These are phyloP conservation scores for Chloroclysta siterata DNA, from an alignment of 2,888 invertebrate species.

Conservation along the genomic window DNA sequence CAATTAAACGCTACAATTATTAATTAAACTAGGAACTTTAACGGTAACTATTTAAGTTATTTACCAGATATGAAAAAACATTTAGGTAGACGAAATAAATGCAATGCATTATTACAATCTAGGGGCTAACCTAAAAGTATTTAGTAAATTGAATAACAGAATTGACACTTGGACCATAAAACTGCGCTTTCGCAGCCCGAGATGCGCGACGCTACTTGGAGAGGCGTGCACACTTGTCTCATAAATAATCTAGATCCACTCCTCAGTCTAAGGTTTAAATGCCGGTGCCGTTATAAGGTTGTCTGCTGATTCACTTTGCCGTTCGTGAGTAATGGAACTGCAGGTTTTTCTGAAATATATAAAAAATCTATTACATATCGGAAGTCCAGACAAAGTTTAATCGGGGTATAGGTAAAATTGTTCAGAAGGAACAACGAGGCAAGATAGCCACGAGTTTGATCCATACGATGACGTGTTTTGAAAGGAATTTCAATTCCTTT, in stretches of 20 bases:
- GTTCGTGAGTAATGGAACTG: constrained; percentile 51
- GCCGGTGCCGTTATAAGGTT: constrained; percentile 47
- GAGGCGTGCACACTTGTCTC: constrained; percentile 3
- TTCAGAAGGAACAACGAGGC: no score
- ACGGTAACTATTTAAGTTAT: constrained; percentile 32
- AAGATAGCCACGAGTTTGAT: no score
- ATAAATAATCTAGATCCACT: constrained; percentile 18
- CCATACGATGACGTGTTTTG: no score
- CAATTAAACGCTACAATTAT: constrained; percentile 6
- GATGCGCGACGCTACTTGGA: neutral
- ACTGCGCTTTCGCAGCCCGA: constrained; percentile 3
- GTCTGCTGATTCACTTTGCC: constrained; percentile 49
- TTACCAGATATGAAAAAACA: constrained; percentile 13
- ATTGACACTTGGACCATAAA: constrained; percentile 24
- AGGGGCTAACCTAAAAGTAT: constrained; percentile 25
- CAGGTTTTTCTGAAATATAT: constrained; percentile 58
- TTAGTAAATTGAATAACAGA: constrained; percentile 12
- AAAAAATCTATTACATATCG: constrained; percentile 2
- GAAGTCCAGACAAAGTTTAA: no score
- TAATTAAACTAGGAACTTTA: constrained; percentile 38
- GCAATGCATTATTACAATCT: constrained; percentile 23
- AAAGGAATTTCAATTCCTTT: no score
- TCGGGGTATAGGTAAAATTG: no score
- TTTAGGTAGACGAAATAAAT: constrained; percentile 9
- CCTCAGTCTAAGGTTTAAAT: constrained; percentile 20